phyloP scores from a whole-genome alignment of 1,140 invertebrate species.

The Thalassaphorura encarpata region DNA sequence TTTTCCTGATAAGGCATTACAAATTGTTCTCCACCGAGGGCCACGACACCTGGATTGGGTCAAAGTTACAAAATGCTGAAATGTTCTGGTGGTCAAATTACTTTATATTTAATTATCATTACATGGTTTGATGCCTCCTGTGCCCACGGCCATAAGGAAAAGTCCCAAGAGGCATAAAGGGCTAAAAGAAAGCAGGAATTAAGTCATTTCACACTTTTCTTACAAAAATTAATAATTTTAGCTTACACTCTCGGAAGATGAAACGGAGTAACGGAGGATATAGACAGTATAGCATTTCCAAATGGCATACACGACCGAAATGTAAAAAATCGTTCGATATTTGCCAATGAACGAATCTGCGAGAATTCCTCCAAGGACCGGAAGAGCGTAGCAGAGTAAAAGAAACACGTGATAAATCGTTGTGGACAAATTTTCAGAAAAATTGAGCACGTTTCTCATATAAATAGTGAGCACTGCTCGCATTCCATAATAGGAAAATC shows the following conservation, averaged over 20 bases:
- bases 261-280: conserved; percentile 35
- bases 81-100: too few relatives aligned
- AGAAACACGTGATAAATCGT: conserved; percentile 72
- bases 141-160: conserved; percentile 73
- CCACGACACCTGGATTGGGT: too few relatives aligned
- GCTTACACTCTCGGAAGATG: conserved; percentile 28
- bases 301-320: conserved; percentile 44
- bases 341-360: conserved; percentile 52
- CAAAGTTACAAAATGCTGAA: too few relatives aligned
- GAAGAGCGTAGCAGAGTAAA: conserved; percentile 75
- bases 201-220: conserved; percentile 28
- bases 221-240: background rate
- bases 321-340: conserved; percentile 28
- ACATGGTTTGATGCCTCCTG: conserved; percentile 81
- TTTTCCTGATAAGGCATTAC: conserved; percentile 37
- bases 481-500: conserved; percentile 94
- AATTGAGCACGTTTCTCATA: conserved; percentile 56
- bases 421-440: conserved; percentile 55
- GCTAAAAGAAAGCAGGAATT: conserved; percentile 9
- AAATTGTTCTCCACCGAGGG: conserved; percentile 57
- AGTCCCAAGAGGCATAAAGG: conserved; percentile 50
- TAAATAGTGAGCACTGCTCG: conserved; percentile 79
- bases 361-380: conserved; percentile 69
- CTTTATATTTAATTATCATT: too few relatives aligned
- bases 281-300: conserved; percentile 43